Percentiles rank a stretch among this genome's conserved stretches.
phyloP scores from a whole-genome alignment of 2,113 vertebrate species.

The Notothenia rossii region DNA sequence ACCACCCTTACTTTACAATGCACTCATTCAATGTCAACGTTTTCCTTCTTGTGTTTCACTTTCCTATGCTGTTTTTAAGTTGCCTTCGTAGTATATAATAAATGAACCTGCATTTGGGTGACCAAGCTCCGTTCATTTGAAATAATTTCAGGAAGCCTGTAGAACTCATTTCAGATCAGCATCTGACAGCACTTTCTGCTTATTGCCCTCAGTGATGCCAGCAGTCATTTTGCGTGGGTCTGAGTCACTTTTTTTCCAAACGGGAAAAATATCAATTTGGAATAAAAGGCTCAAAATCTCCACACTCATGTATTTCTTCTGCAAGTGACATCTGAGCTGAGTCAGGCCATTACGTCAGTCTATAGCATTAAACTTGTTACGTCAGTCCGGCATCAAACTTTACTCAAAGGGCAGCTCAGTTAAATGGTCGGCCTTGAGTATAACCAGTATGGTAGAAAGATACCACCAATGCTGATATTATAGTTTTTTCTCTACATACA shows the following conservation, averaged over 20 bases:
- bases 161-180: slow-evolving; percentile 27
- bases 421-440: slow-evolving; percentile 7
- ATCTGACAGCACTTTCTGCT: slow-evolving; percentile 35
- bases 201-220: slow-evolving; percentile 38
- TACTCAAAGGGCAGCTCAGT: slow-evolving; percentile 4
- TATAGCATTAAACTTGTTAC: background rate
- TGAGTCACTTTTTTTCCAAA: slow-evolving; percentile 19
- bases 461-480: background rate
- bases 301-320: slow-evolving; percentile 33
- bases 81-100: background rate
- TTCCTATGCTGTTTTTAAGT: background rate
- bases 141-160: slow-evolving; percentile 12
- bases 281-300: slow-evolving; percentile 36
- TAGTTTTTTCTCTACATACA: slow-evolving; percentile 27
- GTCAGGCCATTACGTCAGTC: slow-evolving; percentile 30
- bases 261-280: slow-evolving; percentile 42
- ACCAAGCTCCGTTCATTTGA: background rate
- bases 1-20: slow-evolving; percentile 32
- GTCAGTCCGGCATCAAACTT: slow-evolving; percentile 10
- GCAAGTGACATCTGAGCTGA: slow-evolving; percentile 32
- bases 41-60: slow-evolving; percentile 14
- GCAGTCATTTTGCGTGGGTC: slow-evolving; percentile 34
- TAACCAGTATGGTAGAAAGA: slow-evolving; percentile 1
- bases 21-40: slow-evolving; percentile 23
- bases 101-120: slow-evolving; percentile 5